phyloP scores from a whole-genome alignment of 64 coral and sea anemone genomes.

The Catalaphyllia jardinei region DNA sequence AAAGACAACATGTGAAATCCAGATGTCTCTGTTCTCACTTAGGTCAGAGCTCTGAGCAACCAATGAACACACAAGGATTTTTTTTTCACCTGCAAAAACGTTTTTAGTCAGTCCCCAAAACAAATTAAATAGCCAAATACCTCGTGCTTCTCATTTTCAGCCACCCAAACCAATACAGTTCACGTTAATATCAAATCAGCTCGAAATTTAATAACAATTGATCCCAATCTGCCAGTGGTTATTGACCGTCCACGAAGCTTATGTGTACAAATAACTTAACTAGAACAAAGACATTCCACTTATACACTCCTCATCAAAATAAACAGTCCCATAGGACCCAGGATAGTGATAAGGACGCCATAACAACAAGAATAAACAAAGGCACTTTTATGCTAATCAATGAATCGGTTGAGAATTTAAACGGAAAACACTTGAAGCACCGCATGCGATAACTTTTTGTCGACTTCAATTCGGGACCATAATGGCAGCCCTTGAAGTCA shows the following conservation, averaged over 20 bases:
- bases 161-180: background rate
- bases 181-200: background rate
- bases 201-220: conserved; percentile 9
- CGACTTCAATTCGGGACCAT: background rate
- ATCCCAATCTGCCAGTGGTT: background rate
- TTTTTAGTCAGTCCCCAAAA: background rate
- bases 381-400: conserved; percentile 28
- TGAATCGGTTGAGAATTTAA: background rate
- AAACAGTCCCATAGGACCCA: conserved; percentile 31
- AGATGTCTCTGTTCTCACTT: no score
- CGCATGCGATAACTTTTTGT: background rate
- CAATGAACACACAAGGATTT: background rate
- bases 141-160: background rate
- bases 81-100: background rate
- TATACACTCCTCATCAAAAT: background rate
- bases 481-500: conserved; percentile 36
- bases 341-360: conserved; percentile 22
- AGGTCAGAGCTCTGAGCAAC: no score
- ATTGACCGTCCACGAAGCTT: background rate
- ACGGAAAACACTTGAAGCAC: background rate
- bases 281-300: background rate
- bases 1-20: no score
- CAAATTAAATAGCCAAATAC: background rate
- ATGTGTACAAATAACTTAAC: conserved; percentile 30
- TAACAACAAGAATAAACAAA: conserved; percentile 50